Base-by-base conservation (phyloP, 2,888 invertebrate genomes). In the Meiosimyza decipiens region DNA sequence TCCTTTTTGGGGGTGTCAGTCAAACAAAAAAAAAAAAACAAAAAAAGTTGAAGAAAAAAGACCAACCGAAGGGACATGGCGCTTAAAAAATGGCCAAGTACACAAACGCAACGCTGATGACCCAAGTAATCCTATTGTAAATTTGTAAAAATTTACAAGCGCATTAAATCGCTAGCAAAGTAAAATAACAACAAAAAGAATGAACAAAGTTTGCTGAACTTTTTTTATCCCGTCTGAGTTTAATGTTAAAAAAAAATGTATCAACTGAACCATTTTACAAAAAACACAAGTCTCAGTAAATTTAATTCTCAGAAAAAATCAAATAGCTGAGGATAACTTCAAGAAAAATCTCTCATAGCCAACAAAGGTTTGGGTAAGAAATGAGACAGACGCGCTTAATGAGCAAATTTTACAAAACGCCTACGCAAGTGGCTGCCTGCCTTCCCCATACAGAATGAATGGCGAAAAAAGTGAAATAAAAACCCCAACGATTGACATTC, bases 111-210 rank as follows among this genome's bases (percentile, higher is more conserved):
- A 54, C 73, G 65, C 47, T 54, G 63, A 51, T 78, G 82, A 84
- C 85, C 85, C 82, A 80, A 82, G 81, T 86, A 86, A 86, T 85
- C 86, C 85, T 81, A 85, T 83, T 84, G 84, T 85, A 86, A 84
- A 82, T 80, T 80, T 81, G 77, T 79, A 77, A 77, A 80, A 78
- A 77, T 76, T 16, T 57, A 33, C 63, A 63, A 59, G 50, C 60
- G 59, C 64, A 54, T 71, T 72, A 72, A 73, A 68, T 50, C 65
- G 18, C 28, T 40, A 69, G 33, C 63, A 50, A 15, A 54, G 52
- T n/a, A 55, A 49, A 51, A 59, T 12, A 71, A 49, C 22, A 50
- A 40, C 54, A 63, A 62, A 54, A 49, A 51, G 47, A 68, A 28
- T 67, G 54, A n/a, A 9, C 13, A 55, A 57, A 69, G 57, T 28